These are phyloP conservation scores for Nasua narica DNA, from an alignment of 2,797 vertebrate species.

Conservation along the genomic window DNA sequence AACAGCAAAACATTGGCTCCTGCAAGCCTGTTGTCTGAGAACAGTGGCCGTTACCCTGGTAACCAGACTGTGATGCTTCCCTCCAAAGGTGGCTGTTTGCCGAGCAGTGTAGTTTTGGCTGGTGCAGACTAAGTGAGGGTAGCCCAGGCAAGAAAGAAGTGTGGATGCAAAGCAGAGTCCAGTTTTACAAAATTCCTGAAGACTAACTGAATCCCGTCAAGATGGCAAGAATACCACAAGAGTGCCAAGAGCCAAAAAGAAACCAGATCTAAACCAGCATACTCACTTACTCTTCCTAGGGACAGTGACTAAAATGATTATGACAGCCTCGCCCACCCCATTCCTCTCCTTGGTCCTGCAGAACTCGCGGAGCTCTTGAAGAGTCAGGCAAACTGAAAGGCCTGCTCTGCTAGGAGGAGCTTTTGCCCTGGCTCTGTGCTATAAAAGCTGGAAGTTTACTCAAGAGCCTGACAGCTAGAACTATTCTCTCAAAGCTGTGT, in stretches of 20 bases:
- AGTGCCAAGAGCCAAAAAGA: background rate
- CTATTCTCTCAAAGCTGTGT: background rate
- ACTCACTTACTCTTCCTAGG: constrained; percentile 8
- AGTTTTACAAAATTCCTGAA: constrained; percentile 27
- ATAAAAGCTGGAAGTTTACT: constrained; percentile 12
- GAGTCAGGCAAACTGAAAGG: background rate
- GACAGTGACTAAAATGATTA: background rate
- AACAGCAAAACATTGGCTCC: constrained; percentile 54
- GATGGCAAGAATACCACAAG: background rate
- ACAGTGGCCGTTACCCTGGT: constrained; percentile 65
- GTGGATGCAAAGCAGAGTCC: background rate
- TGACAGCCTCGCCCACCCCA: background rate
- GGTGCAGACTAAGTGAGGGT: background rate
- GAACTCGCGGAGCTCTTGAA: background rate
- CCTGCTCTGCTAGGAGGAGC: background rate
- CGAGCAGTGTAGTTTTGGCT: constrained; percentile 31
- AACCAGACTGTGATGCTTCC: constrained; percentile 63
- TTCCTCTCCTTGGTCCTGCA: background rate
- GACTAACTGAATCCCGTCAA: constrained; percentile 1
- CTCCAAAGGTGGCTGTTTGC: constrained; percentile 43
- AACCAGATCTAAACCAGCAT: constrained; percentile 3
- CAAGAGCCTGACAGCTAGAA: background rate
- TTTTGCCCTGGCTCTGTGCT: background rate
- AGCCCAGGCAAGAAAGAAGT: constrained; percentile 7
- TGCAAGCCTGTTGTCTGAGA: constrained; percentile 55